Conservation (phyloP, 2,113 vertebrate species). For the Junco hyemalis region DNA sequence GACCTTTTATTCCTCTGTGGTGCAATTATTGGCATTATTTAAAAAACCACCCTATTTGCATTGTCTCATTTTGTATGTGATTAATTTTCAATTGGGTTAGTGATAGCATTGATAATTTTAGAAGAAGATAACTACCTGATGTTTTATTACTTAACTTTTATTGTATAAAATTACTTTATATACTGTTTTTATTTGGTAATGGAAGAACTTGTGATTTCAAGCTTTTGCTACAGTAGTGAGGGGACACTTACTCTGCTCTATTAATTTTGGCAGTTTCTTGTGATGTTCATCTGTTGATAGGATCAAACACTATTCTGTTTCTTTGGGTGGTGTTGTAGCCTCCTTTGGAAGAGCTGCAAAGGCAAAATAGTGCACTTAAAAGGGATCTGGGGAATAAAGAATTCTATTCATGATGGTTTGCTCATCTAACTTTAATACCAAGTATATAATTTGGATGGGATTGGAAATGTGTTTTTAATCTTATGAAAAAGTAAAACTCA, state of each 20-base stretch:
- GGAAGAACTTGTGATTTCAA: background rate
- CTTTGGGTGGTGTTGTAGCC: background rate
- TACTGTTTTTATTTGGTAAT: background rate
- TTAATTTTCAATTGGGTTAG: conserved; percentile 15
- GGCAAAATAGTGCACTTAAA: background rate
- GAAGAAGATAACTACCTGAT: background rate
- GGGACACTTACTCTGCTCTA: background rate
- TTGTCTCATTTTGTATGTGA: background rate
- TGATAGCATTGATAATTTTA: background rate
- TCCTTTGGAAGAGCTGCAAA: background rate
- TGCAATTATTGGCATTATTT: background rate
- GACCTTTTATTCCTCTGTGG: background rate
- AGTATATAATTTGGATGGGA: background rate
- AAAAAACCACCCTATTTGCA: background rate
- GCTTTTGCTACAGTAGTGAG: background rate
- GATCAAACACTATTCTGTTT: background rate
- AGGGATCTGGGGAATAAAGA: background rate
- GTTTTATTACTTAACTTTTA: background rate
- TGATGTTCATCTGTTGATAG: background rate
- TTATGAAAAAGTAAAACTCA: background rate
- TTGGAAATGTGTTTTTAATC: background rate
- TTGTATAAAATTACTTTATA: background rate
- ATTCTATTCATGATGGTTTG: background rate
- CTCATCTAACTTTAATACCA: background rate
- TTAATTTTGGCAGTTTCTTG: background rate